These are phyloP conservation scores for Andricus quercusramuli DNA, from an alignment of 2,888 invertebrate species.

Conservation along the genomic window DNA sequence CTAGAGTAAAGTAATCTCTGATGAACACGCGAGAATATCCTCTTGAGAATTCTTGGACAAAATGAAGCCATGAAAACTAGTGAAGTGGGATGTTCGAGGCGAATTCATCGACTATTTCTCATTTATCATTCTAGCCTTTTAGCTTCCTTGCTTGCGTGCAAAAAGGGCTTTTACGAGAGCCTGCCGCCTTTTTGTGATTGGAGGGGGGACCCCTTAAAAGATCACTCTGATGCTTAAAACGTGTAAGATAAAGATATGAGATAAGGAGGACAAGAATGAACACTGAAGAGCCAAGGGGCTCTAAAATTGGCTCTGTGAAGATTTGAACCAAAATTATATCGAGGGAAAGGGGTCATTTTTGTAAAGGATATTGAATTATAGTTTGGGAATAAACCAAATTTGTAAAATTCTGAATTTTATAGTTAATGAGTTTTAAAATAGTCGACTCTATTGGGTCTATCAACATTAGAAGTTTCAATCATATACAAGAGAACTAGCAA, in stretches of 20 bases:
- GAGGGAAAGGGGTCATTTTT: too few relatives aligned
- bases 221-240: slow-evolving; percentile 36
- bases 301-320: not conserved
- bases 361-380: not conserved
- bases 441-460: too few relatives aligned
- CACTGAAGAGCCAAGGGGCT: not conserved
- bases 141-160: slow-evolving; percentile 51
- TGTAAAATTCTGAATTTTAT: not conserved
- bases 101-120: slow-evolving; percentile 55
- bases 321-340: not conserved
- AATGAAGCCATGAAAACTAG: slow-evolving; percentile 55
- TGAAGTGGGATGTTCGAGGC: slow-evolving; percentile 50
- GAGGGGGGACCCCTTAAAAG: slow-evolving; percentile 47
- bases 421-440: not conserved
- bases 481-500: too few relatives aligned
- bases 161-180: slow-evolving; percentile 56
- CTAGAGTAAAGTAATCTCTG: not conserved
- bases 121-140: slow-evolving; percentile 60
- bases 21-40: slow-evolving; percentile 30
- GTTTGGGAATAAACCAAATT: too few relatives aligned
- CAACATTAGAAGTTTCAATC: too few relatives aligned
- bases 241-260: slow-evolving; percentile 30
- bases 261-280: slow-evolving; percentile 18
- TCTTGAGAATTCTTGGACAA: slow-evolving; percentile 45
- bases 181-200: slow-evolving; percentile 54